A percentile compares a stretch with the other conserved stretches of the same genome.
phyloP scores from a whole-genome alignment of 92 coral and sea anemone species.

The Phenganax marumi region DNA sequence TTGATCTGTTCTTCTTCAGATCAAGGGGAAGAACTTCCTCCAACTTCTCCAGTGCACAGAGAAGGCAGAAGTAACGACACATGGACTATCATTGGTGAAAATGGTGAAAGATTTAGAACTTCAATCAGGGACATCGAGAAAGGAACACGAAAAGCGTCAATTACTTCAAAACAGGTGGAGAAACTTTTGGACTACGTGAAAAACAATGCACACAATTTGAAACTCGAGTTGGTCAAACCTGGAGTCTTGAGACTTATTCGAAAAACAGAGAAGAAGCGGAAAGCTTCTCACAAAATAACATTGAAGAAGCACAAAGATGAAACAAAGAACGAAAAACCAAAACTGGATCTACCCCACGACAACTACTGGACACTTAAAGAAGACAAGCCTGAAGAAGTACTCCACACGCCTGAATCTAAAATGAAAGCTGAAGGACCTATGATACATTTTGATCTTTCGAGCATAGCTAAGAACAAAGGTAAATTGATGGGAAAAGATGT shows the following conservation, averaged over 20 bases:
- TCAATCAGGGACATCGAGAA: constrained; percentile 9
- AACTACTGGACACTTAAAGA: constrained; percentile 38
- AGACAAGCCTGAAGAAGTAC: constrained; percentile 10
- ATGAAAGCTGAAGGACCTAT: constrained; percentile 3
- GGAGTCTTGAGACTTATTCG: constrained; percentile 30
- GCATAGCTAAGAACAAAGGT: background rate
- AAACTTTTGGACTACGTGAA: constrained; percentile 35
- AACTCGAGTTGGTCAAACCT: constrained; percentile 28
- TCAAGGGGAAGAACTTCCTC: constrained; percentile 26
- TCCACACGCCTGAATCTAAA: background rate
- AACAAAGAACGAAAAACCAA: background rate
- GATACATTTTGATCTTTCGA: constrained; percentile 36
- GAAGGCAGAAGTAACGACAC: constrained; percentile 2
- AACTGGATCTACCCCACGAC: constrained; percentile 12
- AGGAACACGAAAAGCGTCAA: constrained; percentile 36
- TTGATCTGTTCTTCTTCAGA: background rate
- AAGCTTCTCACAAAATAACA: background rate
- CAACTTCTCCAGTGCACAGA: constrained; percentile 6
- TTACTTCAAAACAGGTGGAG: constrained; percentile 31
- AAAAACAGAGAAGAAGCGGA: background rate
- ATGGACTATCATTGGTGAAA: constrained; percentile 35
- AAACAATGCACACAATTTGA: constrained; percentile 22
- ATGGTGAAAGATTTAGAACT: constrained; percentile 27
- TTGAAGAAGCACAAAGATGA: constrained; percentile 17
- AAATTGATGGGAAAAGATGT: constrained; percentile 2